Evolutionary conservation across 2,888 invertebrate genomes (phyloP).

Genomic region (Isoperla grammatica): DNA sequence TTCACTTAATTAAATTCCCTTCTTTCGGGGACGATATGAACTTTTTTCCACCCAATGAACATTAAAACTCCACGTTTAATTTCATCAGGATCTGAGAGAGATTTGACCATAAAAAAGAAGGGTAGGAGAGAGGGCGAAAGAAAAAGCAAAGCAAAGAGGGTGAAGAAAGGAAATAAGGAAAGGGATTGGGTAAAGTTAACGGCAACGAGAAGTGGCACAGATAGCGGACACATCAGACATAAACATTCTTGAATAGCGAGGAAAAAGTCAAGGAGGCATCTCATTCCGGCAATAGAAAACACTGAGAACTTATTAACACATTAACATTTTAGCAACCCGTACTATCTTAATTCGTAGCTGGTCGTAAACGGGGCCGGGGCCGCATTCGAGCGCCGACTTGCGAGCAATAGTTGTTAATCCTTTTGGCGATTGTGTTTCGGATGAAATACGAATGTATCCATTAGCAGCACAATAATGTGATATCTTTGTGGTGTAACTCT

Average conservation of each 20-base stretch:
- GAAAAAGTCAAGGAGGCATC: slow-evolving; percentile 5
- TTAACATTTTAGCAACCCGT: slow-evolving; percentile 7
- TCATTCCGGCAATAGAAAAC: background rate
- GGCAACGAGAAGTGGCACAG: slow-evolving; percentile 1
- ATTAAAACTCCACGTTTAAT: slow-evolving; percentile 51
- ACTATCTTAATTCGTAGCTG: slow-evolving; percentile 9
- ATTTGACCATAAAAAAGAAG: slow-evolving; percentile 47
- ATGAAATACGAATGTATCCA: no score
- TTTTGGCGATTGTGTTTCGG: no score
- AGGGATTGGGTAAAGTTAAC: background rate
- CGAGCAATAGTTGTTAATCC: no score
- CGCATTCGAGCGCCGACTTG: no score
- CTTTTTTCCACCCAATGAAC: slow-evolving; percentile 49
- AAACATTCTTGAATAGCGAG: slow-evolving; percentile 7
- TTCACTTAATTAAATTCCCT: slow-evolving; percentile 54
- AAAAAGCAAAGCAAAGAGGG: slow-evolving; percentile 15
- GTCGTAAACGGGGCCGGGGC: no score
- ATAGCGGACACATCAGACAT: background rate
- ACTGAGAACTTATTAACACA: slow-evolving; percentile 9
- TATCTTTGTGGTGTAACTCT: no score
- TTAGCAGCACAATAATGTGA: no score
- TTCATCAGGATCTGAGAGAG: slow-evolving; percentile 49
- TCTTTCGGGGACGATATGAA: slow-evolving; percentile 47
- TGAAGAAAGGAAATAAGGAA: slow-evolving; percentile 9
- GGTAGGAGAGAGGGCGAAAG: slow-evolving; percentile 35